These are phyloP conservation scores for Tetropium fuscum DNA, from an alignment of 2,888 invertebrate species.

Conservation along the genomic window DNA sequence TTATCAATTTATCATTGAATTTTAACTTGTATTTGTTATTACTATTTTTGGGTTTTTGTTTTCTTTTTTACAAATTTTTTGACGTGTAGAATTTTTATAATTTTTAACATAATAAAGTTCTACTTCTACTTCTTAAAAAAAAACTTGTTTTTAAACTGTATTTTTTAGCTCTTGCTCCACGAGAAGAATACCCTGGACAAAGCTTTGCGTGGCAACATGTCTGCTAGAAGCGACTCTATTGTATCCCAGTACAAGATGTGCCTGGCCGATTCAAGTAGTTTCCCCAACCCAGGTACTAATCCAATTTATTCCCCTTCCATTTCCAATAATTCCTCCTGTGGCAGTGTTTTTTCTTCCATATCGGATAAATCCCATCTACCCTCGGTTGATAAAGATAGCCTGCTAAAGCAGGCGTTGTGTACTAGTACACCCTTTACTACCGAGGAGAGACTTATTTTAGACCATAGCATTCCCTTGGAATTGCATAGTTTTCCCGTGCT, in stretches of 20 bases:
- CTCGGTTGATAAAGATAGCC: not conserved
- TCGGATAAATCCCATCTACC: not conserved
- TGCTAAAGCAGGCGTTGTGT: not conserved
- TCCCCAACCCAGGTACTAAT: slow-evolving; percentile 34
- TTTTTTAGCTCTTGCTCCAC: slow-evolving; percentile 41
- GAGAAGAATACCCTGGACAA: slow-evolving; percentile 43
- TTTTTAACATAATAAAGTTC: too few relatives aligned
- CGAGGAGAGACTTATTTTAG: not conserved
- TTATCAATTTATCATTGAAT: too few relatives aligned
- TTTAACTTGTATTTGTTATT: too few relatives aligned
- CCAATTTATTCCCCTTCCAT: slow-evolving; percentile 35
- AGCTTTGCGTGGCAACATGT: slow-evolving; percentile 15
- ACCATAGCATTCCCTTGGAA: not conserved
- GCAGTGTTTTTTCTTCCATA: not conserved
- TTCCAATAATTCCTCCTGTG: slow-evolving; percentile 8
- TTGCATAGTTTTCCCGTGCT: not conserved
- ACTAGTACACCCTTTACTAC: slow-evolving; percentile 3
- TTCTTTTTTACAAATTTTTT: too few relatives aligned
- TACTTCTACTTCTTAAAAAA: not conserved
- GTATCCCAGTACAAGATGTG: slow-evolving; percentile 36
- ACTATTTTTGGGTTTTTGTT: too few relatives aligned
- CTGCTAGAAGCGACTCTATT: slow-evolving; percentile 35
- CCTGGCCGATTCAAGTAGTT: slow-evolving; percentile 35
- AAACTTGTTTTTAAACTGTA: not conserved
- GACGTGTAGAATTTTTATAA: too few relatives aligned